phyloP scores from a whole-genome alignment of 2,888 invertebrate genomes.

The Alviniconcha strummeri region DNA sequence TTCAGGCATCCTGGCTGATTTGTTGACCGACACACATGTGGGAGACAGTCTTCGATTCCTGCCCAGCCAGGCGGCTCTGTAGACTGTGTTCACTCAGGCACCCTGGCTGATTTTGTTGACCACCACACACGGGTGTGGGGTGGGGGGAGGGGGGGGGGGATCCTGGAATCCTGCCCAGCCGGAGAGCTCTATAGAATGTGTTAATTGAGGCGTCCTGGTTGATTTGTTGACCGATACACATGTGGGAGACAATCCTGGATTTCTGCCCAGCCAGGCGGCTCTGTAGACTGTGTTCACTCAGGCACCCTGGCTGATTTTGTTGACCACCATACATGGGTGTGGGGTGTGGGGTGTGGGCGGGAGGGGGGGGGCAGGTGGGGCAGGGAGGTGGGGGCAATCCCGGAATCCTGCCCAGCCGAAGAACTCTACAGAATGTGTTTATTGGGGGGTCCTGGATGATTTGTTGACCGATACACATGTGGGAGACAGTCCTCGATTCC shows the following conservation, averaged over 20 bases:
- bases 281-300: neutral
- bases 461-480: too few species aligned
- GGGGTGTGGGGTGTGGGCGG: too few species aligned
- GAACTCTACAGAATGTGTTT: too few species aligned
- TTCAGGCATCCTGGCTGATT: slow-evolving; percentile 29
- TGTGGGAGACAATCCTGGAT: neutral
- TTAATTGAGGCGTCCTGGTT: slow-evolving; percentile 15
- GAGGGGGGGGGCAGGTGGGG: too few species aligned
- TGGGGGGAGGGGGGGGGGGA: neutral
- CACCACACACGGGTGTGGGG: neutral
- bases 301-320: too few species aligned
- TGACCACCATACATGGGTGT: too few species aligned
- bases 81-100: neutral
- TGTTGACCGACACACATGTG: slow-evolving; percentile 8
- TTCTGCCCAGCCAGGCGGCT: neutral
- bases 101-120: slow-evolving; percentile 21
- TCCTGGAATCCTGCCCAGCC: neutral
- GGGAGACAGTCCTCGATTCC: too few species aligned
- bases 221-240: slow-evolving; percentile 19
- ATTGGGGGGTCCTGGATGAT: neutral
- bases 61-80: neutral
- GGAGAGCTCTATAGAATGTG: too few species aligned
- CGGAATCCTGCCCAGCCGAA: too few species aligned
- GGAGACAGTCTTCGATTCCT: neutral
- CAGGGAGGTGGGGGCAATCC: too few species aligned